Evolutionary conservation across 2,113 vertebrate species (phyloP).

Genomic region (Petrocephalus microphthalmus): DNA sequence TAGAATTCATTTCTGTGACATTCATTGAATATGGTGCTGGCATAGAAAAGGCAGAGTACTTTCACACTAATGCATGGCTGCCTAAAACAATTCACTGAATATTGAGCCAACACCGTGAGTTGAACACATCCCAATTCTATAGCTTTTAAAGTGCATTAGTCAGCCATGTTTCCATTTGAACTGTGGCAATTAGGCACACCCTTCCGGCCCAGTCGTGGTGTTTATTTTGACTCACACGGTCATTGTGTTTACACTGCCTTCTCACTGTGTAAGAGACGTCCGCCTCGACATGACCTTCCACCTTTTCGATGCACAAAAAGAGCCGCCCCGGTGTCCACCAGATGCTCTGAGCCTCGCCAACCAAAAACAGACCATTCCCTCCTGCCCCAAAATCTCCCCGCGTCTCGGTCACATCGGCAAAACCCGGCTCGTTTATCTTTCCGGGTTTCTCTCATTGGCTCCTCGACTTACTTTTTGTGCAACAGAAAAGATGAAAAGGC

Average conservation of each 20-base stretch:
- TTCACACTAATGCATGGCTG: background rate
- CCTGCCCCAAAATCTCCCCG: constrained; percentile 15
- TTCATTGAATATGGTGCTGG: background rate
- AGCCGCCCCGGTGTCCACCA: constrained; percentile 10
- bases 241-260: constrained; percentile 72
- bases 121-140: background rate
- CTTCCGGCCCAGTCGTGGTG: background rate
- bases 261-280: constrained; percentile 61
- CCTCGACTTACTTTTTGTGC: constrained; percentile 42
- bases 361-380: constrained; percentile 37
- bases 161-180: background rate
- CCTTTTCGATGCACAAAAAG: constrained; percentile 59
- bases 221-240: constrained; percentile 59
- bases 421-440: constrained; percentile 6
- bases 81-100: background rate
- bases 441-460: background rate
- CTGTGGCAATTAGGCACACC: background rate
- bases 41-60: background rate
- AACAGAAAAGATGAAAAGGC: constrained; percentile 70
- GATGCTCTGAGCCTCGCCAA: constrained; percentile 35
- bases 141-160: constrained; percentile 6
- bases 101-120: background rate
- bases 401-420: background rate
- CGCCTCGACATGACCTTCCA: constrained; percentile 55
- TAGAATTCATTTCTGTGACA: background rate